A percentile compares a stretch with the other conserved stretches of the same genome.
These are phyloP conservation scores for Entosphenus tridentatus DNA, from an alignment of 2,113 vertebrate genomes.

Conservation along the genomic window DNA sequence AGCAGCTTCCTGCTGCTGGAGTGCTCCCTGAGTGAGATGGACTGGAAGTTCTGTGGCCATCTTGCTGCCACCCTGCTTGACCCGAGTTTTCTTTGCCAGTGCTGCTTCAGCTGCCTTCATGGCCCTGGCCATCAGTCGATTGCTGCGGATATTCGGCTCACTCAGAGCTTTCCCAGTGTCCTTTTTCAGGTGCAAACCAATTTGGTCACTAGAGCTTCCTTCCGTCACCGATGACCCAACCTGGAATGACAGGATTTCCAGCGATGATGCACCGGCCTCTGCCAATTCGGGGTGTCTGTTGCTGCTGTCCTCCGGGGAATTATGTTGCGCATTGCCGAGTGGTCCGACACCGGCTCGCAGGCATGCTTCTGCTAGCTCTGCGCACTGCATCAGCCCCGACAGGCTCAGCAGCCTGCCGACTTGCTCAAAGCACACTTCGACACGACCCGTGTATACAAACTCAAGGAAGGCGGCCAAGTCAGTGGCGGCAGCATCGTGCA, in stretches of 20 bases:
- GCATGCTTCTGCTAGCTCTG: slow-evolving; percentile 46
- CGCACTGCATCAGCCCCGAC: slow-evolving; percentile 50
- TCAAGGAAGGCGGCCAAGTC: slow-evolving; percentile 64
- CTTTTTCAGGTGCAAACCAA: slow-evolving; percentile 17
- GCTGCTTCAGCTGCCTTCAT: too few species aligned
- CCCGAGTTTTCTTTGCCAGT: too few species aligned
- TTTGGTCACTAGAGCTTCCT: slow-evolving; percentile 7
- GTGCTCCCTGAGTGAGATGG: too few species aligned
- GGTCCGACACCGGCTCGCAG: slow-evolving; percentile 20
- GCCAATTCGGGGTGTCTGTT: background rate
- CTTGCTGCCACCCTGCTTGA: too few species aligned
- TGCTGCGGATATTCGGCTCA: too few species aligned
- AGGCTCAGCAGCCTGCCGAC: slow-evolving; percentile 39
- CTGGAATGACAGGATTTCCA: slow-evolving; percentile 34
- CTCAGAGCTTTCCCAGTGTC: slow-evolving; percentile 17
- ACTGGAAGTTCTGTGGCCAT: too few species aligned
- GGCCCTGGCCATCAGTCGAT: too few species aligned
- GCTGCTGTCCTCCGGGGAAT: background rate
- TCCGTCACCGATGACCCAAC: slow-evolving; percentile 20
- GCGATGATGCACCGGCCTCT: slow-evolving; percentile 33
- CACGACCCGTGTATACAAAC: slow-evolving; percentile 61
- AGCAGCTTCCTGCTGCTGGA: too few species aligned
- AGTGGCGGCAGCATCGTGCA: slow-evolving; percentile 31
- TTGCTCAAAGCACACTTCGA: slow-evolving; percentile 39
- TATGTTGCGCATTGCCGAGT: background rate